Base-by-base conservation (phyloP, 1,140 invertebrate genomes). In the Bombus confusus region DNA sequence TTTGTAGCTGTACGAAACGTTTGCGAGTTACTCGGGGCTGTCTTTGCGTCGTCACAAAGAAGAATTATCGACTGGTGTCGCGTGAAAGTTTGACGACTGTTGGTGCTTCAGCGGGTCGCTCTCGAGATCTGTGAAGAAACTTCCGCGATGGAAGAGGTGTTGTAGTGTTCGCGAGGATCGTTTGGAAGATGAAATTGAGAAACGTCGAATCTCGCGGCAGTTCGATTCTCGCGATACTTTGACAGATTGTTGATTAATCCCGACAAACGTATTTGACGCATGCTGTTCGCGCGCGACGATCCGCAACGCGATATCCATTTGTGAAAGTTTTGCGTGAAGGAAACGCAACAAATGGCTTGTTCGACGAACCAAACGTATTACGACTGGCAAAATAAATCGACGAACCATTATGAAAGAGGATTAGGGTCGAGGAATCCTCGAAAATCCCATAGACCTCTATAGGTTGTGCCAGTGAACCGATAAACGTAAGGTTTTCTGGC, bases 351-450 rank as follows among this genome's bases (percentile, higher is more conserved):
- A 74, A 66, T 83, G 66, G 41, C 57, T 66, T 9, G 6, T 3
- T 15, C 31, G 13, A 2, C 34, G 28, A 25, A 66, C 18, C 8
- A 18, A 43, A 75, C 25, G 31, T 15, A 31, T 22, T 1, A 4
- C 31, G 78, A 68, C 37, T 22, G 15, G n/a, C 15, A 8, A 31
- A 43, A n/a, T 34, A 13, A n/a, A 69, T 15, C 10, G 15, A 13
- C 10, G 28, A 39, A 37, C 41, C 59, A 66, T 83, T 76, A 76
- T 47, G 59, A 83, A 41, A 15, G 41, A n/a, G 73, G 80, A 83
- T 76, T 52, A 68, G 34, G 72, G 72, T 47, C 18, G 28, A 39
- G 13, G 34, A n/a, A 72, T 52, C 28, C 25, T 13, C 78, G 68
- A 69, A 34, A 34, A 68, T 34, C n/a, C 2, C 9, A 37, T 8